Evolutionary conservation across 2,113 vertebrate genomes (phyloP), one percentile per base, ranked within the genome.

Genomic region (Lichenostomus cassidix): DNA sequence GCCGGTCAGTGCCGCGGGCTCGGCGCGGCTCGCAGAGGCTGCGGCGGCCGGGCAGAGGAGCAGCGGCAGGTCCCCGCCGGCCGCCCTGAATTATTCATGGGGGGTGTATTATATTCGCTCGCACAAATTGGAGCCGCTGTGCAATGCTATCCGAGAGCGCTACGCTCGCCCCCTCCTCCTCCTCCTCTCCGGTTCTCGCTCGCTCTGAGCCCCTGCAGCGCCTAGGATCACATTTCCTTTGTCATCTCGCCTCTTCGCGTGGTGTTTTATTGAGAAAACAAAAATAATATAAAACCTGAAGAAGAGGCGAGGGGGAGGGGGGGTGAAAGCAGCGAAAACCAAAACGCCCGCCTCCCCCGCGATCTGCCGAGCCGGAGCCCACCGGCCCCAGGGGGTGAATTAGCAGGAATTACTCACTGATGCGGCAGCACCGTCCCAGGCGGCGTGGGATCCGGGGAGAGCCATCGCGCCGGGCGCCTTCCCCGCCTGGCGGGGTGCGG

Each of bases 181-280:
- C 92, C 92, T 39, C 39, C 39, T 39, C 39, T 91, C 95, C 89
- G 89, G 85, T 91, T 84, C 92, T 96, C 92, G 96, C 96, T 97
- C 97, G 94, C 92, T 96, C 97, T 94, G 95, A 97, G 97, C 96
- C 97, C 95, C 96, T 96, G 97, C 97, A 94, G 96, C 92, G 85
- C 81, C 97, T 95, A 80, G 94, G 98, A 98, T 98, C 97, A 97
- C 96, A 92, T 97, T 98, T 98, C 98, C 98, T 98, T 98, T 98
- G 97, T 98, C 98, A 97, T 97, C 94, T 94, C 96, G 96, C 97
- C 96, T 97, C 90, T 97, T 90, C 96, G 89, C 96, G 87, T 92
- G 84, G 74, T 71, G 50, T 83, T 94, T 92, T 91, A 84, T 83
- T 86, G 90, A 83, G 80, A 92, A 91, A 95, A 91, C 73, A 92